These are phyloP conservation scores for Choreutis nemorana DNA, from an alignment of 2,888 invertebrate genomes.

Conservation along the genomic window DNA sequence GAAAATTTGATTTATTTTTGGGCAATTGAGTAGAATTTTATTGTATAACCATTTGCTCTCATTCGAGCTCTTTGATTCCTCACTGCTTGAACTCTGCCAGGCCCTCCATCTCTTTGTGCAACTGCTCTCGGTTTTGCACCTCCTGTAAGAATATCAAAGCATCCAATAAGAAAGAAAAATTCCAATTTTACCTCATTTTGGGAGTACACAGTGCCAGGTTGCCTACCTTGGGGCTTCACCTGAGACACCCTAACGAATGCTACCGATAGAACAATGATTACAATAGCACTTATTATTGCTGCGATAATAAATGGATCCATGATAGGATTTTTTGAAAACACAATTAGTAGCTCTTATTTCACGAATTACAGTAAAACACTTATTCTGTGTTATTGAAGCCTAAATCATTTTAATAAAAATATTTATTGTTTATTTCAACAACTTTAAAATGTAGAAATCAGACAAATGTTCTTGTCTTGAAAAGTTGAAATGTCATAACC, in stretches of 20 bases:
- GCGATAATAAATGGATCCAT: conserved; percentile 58
- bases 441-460: too few species aligned
- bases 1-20: too few species aligned
- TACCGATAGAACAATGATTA: conserved; percentile 35
- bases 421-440: too few species aligned
- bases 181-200: background rate
- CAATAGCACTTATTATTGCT: conserved; percentile 45
- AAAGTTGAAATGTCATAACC: too few species aligned
- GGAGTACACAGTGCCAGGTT: background rate
- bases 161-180: conserved; percentile 4
- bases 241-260: conserved; percentile 38
- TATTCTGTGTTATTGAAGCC: too few species aligned
- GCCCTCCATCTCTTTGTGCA: conserved; percentile 61
- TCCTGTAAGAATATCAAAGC: conserved; percentile 18
- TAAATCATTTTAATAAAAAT: too few species aligned
- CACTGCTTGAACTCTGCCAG: conserved; percentile 75
- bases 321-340: too few species aligned
- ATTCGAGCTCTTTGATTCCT: conserved; percentile 75
- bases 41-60: conserved; percentile 63
- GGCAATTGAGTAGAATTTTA: too few species aligned
- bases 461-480: too few species aligned
- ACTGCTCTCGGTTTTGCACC: conserved; percentile 41
- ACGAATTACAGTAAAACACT: too few species aligned
- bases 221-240: conserved; percentile 38
- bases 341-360: too few species aligned